A percentile compares a stretch with the other conserved stretches of the same genome.
phyloP scores from a whole-genome alignment of 2,888 invertebrate genomes.

The Volucella zonaria region DNA sequence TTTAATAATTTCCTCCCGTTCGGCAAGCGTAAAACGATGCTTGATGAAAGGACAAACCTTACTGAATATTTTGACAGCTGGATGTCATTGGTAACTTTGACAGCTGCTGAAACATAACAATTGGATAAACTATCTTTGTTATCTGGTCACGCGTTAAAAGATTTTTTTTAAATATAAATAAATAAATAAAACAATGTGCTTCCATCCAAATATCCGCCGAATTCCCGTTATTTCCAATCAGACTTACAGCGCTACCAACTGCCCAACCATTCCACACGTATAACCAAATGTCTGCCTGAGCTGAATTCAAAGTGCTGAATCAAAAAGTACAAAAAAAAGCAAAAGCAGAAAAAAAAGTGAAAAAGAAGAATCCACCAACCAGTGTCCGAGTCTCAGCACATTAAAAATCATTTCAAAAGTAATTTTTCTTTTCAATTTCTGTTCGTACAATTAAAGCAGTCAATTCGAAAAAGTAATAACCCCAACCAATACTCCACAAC shows the following conservation, averaged over 20 bases:
- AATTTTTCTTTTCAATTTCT: constrained; percentile 54
- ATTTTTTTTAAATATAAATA: too few species aligned
- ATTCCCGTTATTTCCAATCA: constrained; percentile 34
- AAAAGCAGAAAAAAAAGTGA: background rate
- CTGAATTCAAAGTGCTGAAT: constrained; percentile 60
- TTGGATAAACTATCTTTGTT: too few species aligned
- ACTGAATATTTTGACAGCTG: too few species aligned
- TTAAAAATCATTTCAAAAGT: constrained; percentile 34
- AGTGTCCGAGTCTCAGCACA: constrained; percentile 70
- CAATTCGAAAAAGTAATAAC: constrained; percentile 51
- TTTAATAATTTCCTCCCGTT: too few species aligned
- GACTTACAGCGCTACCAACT: constrained; percentile 6
- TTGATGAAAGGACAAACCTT: too few species aligned
- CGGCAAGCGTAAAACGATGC: too few species aligned
- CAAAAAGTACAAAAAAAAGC: constrained; percentile 21
- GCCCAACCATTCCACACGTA: constrained; percentile 6
- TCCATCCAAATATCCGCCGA: constrained; percentile 8
- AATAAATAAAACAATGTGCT: background rate
- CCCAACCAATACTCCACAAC: constrained; percentile 3
- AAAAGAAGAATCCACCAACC: constrained; percentile 62
- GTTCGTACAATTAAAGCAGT: constrained; percentile 40
- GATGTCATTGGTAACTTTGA: too few species aligned
- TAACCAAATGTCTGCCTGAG: constrained; percentile 17
- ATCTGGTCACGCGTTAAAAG: too few species aligned
- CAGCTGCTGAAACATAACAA: too few species aligned